Base-by-base conservation (phyloP, 1,140 invertebrate species). In the Heliothis virescens region DNA sequence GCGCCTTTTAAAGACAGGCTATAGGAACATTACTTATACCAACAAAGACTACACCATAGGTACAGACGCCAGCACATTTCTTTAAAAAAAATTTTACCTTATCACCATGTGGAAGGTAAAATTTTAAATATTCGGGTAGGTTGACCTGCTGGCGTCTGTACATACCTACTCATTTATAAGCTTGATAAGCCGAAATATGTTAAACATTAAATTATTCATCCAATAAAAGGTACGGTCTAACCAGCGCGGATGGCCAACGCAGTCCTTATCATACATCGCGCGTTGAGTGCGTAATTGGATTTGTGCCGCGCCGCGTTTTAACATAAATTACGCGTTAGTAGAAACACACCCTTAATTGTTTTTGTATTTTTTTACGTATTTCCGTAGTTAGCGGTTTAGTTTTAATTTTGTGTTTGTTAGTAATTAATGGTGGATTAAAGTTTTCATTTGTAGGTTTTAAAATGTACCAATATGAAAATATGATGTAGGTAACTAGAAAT, bases 281-380 rank as follows among this genome's bases (percentile, higher is more conserved):
- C 59, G 74, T 50, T 48, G 41, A 50, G n/a, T 63, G 63, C 74
- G n/a, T 89, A 89, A 89, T 85, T 87, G 86, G 84, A 86, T 89
- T 85, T 85, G 80, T 78, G 81, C 69, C 81, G 82, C 63, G 53
- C 53, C 74, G 48, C 3, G 81, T 89, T 87, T 87, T 67, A 13
- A 86, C 87, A 87, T 89, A 87, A 85, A 85, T 86, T 87, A 82
- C 82, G 85, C 86, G 86, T 89, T 85, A 86, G 63, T 67, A n/a
- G 73, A 50, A 60, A 71, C 63, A 21, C 76, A 71, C 62, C 41
- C 62, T 57, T 59, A 60, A 74, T 74, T 74, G 71, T 74, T 74
- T 26, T 1, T 18, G 12, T 52, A 13, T 26, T 67, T 67, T 16
- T 69, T 53, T 52, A 26, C 48, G 67, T 52, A 26, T 50, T 67